Evolutionary conservation across 2,888 invertebrate species (phyloP).

Genomic region (Mamestra brassicae): DNA sequence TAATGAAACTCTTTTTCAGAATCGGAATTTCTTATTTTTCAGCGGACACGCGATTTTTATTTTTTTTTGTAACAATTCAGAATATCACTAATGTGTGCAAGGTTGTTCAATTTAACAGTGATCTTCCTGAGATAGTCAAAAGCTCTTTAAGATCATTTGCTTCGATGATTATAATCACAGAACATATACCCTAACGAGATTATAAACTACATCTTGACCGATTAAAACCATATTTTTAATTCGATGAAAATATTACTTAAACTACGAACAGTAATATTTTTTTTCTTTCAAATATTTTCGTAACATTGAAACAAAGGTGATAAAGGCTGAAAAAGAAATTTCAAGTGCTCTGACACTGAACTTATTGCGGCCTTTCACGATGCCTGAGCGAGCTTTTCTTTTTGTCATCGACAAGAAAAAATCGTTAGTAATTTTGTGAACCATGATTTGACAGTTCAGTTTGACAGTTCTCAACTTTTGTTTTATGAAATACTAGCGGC

Average conservation of each 20-base stretch:
- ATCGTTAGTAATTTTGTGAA: conserved; percentile 13
- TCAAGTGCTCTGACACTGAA: neutral
- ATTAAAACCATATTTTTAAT: neutral
- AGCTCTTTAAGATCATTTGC: neutral
- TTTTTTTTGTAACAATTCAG: neutral
- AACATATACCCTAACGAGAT: no score
- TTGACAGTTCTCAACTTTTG: conserved; percentile 10
- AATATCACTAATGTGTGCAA: no score
- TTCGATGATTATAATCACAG: neutral
- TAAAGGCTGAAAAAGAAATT: neutral
- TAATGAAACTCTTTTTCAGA: conserved; percentile 7
- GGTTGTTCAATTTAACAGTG: no score
- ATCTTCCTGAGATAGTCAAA: neutral
- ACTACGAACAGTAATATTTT: neutral
- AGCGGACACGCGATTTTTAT: neutral
- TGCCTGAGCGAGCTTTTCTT: conserved; percentile 9
- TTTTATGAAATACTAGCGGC: neutral
- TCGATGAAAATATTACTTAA: neutral
- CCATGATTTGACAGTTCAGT: conserved; percentile 19
- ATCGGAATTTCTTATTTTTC: neutral
- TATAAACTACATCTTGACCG: neutral
- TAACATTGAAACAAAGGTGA: conserved; percentile 4
- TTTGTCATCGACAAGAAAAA: conserved; percentile 9
- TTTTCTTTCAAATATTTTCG: neutral
- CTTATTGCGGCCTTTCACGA: conserved; percentile 7